A percentile compares a stretch with the other conserved stretches of the same genome.
Conservation (phyloP, 2,113 vertebrate genomes). For the Hippolais icterina region DNA sequence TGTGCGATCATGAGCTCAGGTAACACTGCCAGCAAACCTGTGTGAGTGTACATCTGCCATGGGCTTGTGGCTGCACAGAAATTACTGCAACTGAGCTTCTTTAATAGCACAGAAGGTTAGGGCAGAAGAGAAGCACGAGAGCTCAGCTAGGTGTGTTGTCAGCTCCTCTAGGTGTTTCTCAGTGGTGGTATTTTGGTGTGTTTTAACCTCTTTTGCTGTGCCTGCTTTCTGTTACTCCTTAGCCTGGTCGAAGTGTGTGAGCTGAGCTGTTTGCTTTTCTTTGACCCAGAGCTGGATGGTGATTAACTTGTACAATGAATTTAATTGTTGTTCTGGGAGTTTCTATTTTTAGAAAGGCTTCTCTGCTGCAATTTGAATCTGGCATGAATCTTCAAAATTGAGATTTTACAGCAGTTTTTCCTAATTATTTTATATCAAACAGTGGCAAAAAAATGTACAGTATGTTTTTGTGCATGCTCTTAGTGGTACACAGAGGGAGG, state of each 20-base stretch:
- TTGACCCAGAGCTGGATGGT: slow-evolving; percentile 40
- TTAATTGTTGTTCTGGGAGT: slow-evolving; percentile 30
- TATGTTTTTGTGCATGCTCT: slow-evolving; percentile 64
- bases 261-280: slow-evolving; percentile 49
- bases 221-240: slow-evolving; percentile 65
- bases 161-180: slow-evolving; percentile 43
- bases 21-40: slow-evolving; percentile 57
- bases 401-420: slow-evolving; percentile 33
- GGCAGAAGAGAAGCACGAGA: not conserved
- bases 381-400: slow-evolving; percentile 59
- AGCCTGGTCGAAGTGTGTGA: slow-evolving; percentile 15
- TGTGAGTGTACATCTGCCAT: not conserved
- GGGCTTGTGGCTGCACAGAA: slow-evolving; percentile 58
- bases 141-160: not conserved
- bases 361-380: not conserved
- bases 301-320: slow-evolving; percentile 44
- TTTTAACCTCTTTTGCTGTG: slow-evolving; percentile 52
- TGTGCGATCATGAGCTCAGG: slow-evolving; percentile 74
- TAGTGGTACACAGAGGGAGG: not conserved
- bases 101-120: not conserved
- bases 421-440: slow-evolving; percentile 16
- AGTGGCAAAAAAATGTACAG: slow-evolving; percentile 26
- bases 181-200: slow-evolving; percentile 2
- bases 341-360: slow-evolving; percentile 16
- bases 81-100: slow-evolving; percentile 30